Conservation (phyloP, 2,113 vertebrate species). For the Triplophysa tibetana region DNA sequence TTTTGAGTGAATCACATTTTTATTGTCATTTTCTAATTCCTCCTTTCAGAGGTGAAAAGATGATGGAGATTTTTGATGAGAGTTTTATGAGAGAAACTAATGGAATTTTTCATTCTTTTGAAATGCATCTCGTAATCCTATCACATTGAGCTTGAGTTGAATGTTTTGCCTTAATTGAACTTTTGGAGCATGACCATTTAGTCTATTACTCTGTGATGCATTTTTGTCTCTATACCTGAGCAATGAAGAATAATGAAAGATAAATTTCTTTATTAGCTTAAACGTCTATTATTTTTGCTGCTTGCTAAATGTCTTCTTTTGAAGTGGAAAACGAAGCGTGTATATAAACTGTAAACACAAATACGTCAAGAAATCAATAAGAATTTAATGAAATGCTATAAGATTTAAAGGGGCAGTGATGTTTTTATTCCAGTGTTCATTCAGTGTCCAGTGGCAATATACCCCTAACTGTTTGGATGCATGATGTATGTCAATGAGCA, state of each 20-base stretch:
- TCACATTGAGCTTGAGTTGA: slow-evolving; percentile 44
- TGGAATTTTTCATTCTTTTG: slow-evolving; percentile 24
- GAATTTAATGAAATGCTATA: no score
- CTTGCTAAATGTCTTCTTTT: background rate
- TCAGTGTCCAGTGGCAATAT: no score
- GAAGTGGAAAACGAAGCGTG: no score
- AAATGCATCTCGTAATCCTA: slow-evolving; percentile 47
- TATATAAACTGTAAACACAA: no score
- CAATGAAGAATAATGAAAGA: slow-evolving; percentile 13
- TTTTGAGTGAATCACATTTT: slow-evolving; percentile 7
- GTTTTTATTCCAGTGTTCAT: no score
- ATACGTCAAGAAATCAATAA: no score
- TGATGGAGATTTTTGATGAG: slow-evolving; percentile 4
- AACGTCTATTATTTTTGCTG: no score
- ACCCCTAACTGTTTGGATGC: no score
- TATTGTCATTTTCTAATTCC: slow-evolving; percentile 38
- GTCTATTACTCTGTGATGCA: slow-evolving; percentile 12
- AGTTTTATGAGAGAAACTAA: slow-evolving; percentile 15
- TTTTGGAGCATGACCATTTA: slow-evolving; percentile 46
- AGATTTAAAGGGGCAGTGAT: no score
- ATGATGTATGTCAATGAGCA: no score
- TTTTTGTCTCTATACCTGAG: slow-evolving; percentile 7
- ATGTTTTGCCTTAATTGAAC: slow-evolving; percentile 56
- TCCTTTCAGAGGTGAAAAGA: slow-evolving; percentile 1
- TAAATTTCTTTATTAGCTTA: background rate